Percentiles rank a stretch among this genome's conserved stretches.
Conservation (phyloP, 1,140 invertebrate species). For the Trichonephila inaurata region DNA sequence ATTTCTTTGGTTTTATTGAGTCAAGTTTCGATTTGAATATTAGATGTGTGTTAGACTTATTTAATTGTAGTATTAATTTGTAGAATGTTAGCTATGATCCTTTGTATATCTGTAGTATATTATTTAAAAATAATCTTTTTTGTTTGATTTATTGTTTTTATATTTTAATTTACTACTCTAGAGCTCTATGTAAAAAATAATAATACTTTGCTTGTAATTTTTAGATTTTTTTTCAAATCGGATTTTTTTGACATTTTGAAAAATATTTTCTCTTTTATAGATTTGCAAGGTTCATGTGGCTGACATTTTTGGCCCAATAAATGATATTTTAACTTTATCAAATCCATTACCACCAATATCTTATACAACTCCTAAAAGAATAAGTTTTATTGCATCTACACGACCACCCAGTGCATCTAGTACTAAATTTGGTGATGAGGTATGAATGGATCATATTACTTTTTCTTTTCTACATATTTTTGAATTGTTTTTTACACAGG, state of each 20-base stretch:
- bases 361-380: constrained; percentile 82
- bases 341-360: constrained; percentile 82
- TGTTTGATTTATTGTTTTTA: too few species aligned
- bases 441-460: constrained; percentile 41
- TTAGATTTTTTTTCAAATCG: not conserved
- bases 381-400: constrained; percentile 84
- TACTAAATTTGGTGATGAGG: constrained; percentile 85
- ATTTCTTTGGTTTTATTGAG: too few species aligned
- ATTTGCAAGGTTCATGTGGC: constrained; percentile 93
- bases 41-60: too few species aligned
- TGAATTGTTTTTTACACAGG: too few species aligned
- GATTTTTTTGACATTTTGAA: not conserved
- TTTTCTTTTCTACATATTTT: too few species aligned
- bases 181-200: too few species aligned
- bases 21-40: too few species aligned
- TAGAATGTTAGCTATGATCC: too few species aligned
- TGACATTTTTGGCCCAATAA: constrained; percentile 84
- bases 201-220: not conserved
- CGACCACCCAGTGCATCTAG: constrained; percentile 83
- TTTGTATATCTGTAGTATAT: too few species aligned
- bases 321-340: constrained; percentile 81
- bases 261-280: constrained; percentile 80
- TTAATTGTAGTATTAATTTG: too few species aligned
- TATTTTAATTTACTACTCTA: too few species aligned
- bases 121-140: too few species aligned